phyloP scores from a whole-genome alignment of 2,888 invertebrate genomes.

The Cheiracanthium punctorium region DNA sequence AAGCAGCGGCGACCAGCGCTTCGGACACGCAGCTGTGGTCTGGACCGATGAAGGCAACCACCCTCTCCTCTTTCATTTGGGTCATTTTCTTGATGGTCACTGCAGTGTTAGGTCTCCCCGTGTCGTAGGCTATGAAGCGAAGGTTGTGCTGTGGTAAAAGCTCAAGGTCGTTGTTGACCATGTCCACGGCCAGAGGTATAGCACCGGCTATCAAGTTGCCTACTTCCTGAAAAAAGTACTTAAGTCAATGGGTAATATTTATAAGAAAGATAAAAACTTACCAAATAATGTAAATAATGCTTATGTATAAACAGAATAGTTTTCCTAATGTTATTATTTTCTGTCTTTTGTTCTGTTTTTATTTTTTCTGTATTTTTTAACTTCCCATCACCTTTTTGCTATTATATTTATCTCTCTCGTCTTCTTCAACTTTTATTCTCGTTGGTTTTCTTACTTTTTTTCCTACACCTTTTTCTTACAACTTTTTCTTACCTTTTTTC shows the following conservation, averaged over 20 bases:
- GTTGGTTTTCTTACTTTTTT: too few species aligned
- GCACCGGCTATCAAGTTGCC: slow-evolving; percentile 73
- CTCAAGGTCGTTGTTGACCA: slow-evolving; percentile 69
- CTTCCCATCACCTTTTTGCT: too few species aligned
- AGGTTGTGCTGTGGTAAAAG: slow-evolving; percentile 71
- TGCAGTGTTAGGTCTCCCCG: slow-evolving; percentile 69
- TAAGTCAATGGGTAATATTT: not conserved
- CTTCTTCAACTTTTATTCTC: too few species aligned
- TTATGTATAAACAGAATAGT: too few species aligned
- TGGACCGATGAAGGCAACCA: slow-evolving; percentile 77
- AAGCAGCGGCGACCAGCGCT: slow-evolving; percentile 77
- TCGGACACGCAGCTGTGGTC: slow-evolving; percentile 77
- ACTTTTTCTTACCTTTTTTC: too few species aligned
- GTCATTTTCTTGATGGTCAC: slow-evolving; percentile 74
- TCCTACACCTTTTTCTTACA: too few species aligned
- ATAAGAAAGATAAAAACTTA: not conserved
- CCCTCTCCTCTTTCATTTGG: slow-evolving; percentile 78
- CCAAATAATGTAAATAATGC: not conserved
- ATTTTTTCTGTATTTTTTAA: too few species aligned
- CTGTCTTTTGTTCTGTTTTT: too few species aligned
- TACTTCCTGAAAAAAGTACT: slow-evolving; percentile 20
- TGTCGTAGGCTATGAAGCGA: slow-evolving; percentile 72
- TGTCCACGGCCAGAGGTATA: slow-evolving; percentile 72
- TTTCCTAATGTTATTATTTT: too few species aligned
- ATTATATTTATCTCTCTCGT: too few species aligned